Evolutionary conservation across 2,797 vertebrate species (phyloP), one percentile per base, ranked within the genome.

Genomic region (Rhinella marina): DNA sequence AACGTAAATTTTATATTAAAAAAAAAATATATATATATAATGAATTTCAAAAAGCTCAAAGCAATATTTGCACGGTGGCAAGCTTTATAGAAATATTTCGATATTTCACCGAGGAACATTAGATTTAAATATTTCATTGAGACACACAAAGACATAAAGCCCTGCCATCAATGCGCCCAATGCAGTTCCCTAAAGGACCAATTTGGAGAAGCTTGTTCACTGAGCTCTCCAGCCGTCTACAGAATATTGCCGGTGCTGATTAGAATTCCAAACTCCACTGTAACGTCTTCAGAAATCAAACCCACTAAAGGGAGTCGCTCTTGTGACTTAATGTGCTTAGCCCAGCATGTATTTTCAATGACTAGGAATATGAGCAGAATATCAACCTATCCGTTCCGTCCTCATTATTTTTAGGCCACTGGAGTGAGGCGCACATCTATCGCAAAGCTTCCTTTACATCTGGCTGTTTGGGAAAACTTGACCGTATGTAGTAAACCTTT

Each of bases 291-390:
- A 89, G 88, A 86, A 83, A 89, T 89, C 88, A 89, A 86, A 89
- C 88, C 77, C 85, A 89, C 88, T 89, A 89, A 89, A 89, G 88
- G 88, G 88, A 89, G 88, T 82, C 84, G 86, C 88, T 83, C 86
- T 89, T 89, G 84, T 89, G 88, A 79, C 88, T 89, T 89, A 89
- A 89, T 86, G 88, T 86, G 88, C 88, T 89, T 89, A 89, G 85
- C 88, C 83, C 88, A 89, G 88, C 85, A 89, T 86, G 88, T 89
- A 89, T 89, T 89, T 89, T 89, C 88, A 86, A 83, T 86, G 88
- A 73, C 88, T 89, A 77, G 64, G 73, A 86, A 89, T 89, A 89
- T 89, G 85, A 89, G 84, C 88, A 41, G 88, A 89, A 89, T 89
- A 86, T 83, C 85, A 89, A 89, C 85, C 88, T 83, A 89, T 89